These are phyloP conservation scores for Esperia sulphurella DNA, from an alignment of 2,888 invertebrate species.

Conservation along the genomic window DNA sequence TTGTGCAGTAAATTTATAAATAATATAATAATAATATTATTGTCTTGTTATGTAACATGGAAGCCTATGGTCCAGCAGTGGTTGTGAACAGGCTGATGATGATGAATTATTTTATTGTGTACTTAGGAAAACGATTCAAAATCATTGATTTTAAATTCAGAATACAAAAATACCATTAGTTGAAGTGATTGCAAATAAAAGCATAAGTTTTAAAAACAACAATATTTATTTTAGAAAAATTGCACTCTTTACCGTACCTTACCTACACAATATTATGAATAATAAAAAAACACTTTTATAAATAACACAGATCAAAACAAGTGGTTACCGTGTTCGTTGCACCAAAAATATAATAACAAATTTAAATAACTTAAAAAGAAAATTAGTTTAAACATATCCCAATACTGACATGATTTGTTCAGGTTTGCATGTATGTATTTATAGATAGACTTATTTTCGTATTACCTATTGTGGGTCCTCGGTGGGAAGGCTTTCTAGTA, in stretches of 20 bases:
- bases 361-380: background rate
- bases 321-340: background rate
- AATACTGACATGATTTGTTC: slow-evolving; percentile 29
- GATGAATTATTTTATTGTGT: no score
- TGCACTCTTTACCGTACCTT: background rate
- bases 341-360: background rate
- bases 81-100: no score
- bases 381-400: background rate
- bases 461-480: slow-evolving; percentile 3
- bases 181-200: no score
- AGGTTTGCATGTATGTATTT: background rate
- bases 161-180: no score
- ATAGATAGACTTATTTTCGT: background rate
- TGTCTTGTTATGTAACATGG: no score
- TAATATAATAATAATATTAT: no score
- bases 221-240: background rate
- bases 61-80: no score
- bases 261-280: background rate
- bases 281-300: background rate
- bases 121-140: no score
- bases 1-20: no score
- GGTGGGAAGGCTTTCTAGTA: slow-evolving; percentile 45
- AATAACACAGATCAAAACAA: slow-evolving; percentile 1
- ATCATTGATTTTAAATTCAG: no score
- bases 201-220: background rate